Evolutionary conservation across 2,888 invertebrate genomes (phyloP), one percentile per base, ranked within the genome.

Genomic region (Lysandra bellargus): DNA sequence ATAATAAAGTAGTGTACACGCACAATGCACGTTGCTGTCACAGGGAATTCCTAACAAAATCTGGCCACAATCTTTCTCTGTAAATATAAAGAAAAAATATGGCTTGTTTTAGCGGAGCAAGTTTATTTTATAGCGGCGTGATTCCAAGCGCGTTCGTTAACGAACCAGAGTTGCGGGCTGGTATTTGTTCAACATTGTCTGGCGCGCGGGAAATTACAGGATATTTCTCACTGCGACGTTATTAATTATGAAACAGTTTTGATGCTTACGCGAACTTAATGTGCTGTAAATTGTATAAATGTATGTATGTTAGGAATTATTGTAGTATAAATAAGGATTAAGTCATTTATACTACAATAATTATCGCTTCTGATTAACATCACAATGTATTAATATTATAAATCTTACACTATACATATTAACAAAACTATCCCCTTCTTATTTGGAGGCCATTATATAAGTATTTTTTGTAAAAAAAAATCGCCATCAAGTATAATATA

Each of bases 111-210:
- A 80, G 78, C 76, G 80, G 75, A 72, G 78, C 80, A 80, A 78
- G 80, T 82, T 82, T 82, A 82, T 81, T 80, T 80, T 78, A 79
- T 79, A 80, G 72, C 80, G 79, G 80, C 81, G 81, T 80, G 80
- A 81, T 82, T 80, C 81, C 77, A 40, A 78, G 61, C 79, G 81
- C 64, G 78, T 53, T 80, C 80, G 78, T 81, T 83, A 82, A 83
- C 82, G 83, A 83, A 83, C 82, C 79, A 81, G 33, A 69, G 33
- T 69, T 69, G 69, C 69, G 69, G 69, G 79, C 53, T 78, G 79
- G 82, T 82, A 78, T 83, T 83, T 82, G 80, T 78, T 76, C 80
- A 82, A 79, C 80, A 78, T 78, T 81, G 80, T 81, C 81, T 80
- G 80, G 75, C 79, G 76, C 75, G 49, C 73, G 77, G 78, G 53